These are phyloP conservation scores for Apteryx owenii DNA, from an alignment of 2,113 vertebrate genomes.

Conservation along the genomic window DNA sequence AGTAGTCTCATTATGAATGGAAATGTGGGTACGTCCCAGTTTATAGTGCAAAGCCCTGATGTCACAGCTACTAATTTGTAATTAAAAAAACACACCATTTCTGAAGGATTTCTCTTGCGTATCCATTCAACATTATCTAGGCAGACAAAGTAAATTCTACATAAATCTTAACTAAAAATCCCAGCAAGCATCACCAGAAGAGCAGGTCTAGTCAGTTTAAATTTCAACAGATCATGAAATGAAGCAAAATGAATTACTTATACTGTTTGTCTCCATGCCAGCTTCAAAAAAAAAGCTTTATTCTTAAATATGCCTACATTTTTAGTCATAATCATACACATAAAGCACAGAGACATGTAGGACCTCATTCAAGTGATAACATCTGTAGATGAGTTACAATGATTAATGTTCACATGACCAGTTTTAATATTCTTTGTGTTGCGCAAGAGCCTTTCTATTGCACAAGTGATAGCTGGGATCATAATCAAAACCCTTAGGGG, in stretches of 20 bases:
- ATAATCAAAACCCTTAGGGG: neutral
- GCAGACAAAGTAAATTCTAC: neutral
- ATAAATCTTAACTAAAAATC: neutral
- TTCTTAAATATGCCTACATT: neutral
- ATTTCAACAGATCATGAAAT: fast-evolving
- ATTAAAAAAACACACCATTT: neutral
- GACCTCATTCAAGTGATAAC: neutral
- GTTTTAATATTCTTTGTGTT: neutral
- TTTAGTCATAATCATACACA: neutral
- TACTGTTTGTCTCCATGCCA: neutral
- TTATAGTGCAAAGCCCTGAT: neutral
- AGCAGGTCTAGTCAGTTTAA: neutral
- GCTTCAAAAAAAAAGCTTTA: neutral
- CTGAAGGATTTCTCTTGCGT: neutral
- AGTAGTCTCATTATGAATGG: neutral
- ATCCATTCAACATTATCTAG: neutral
- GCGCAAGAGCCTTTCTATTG: neutral
- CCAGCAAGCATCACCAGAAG: neutral
- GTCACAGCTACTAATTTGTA: neutral
- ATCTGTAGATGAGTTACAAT: fast-evolving
- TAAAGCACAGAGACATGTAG: neutral
- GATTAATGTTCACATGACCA: fast-evolving
- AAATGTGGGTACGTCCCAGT: neutral
- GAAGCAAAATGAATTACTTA: neutral
- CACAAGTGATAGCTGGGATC: neutral